phyloP scores from a whole-genome alignment of 1,140 invertebrate genomes.

The Bombus superbus region DNA sequence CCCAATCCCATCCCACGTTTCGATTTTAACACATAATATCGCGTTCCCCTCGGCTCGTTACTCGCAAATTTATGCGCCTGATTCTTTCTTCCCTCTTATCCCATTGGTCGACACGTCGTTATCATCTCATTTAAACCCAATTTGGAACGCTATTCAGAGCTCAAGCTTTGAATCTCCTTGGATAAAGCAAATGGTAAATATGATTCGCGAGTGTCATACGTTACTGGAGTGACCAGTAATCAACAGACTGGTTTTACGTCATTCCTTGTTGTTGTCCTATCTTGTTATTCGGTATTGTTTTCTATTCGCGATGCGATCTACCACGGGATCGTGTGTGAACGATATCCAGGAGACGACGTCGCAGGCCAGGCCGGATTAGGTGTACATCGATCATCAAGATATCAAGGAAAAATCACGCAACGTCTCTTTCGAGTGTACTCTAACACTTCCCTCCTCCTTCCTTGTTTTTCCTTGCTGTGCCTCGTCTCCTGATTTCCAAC shows the following conservation, averaged over 20 bases:
- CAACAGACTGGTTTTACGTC: conserved; percentile 2
- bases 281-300: background rate
- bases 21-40: background rate
- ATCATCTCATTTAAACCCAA: background rate
- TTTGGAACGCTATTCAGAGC: background rate
- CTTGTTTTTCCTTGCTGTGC: background rate
- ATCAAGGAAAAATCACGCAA: conserved; percentile 12
- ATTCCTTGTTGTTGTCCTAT: background rate
- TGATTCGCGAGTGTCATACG: conserved; percentile 8
- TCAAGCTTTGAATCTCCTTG: background rate
- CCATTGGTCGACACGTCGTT: background rate
- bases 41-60: background rate
- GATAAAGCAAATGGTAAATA: conserved; percentile 22
- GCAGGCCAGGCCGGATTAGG: conserved; percentile 29
- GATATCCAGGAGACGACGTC: conserved; percentile 6
- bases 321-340: background rate
- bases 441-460: background rate
- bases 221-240: conserved; percentile 11
- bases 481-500: background rate
- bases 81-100: background rate
- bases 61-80: no score
- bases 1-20: background rate
- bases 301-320: conserved; percentile 6
- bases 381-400: background rate
- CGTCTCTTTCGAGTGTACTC: conserved; percentile 21